Evolutionary conservation across 2,888 invertebrate species (phyloP).

Genomic region (Hyles lineata): DNA sequence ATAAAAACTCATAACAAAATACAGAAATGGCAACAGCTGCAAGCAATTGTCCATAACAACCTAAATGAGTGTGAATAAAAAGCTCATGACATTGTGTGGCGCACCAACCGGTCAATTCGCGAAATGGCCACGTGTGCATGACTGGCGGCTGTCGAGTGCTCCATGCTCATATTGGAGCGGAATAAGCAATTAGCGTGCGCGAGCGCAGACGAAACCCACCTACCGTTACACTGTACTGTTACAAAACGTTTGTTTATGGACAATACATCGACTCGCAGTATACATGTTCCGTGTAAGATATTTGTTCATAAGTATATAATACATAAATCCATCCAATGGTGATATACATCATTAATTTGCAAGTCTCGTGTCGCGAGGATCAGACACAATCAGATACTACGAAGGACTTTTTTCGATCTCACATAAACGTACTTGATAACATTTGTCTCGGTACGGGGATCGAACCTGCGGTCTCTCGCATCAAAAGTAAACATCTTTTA

Average conservation of each 20-base stretch:
- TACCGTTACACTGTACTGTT: conserved; percentile 63
- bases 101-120: background rate
- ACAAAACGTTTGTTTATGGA: conserved; percentile 46
- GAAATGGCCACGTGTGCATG: background rate
- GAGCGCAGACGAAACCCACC: conserved; percentile 52
- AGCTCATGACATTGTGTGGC: conserved; percentile 5
- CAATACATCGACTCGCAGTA: conserved; percentile 18
- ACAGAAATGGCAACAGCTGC: background rate
- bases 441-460: too few species aligned
- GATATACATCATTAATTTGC: too few species aligned
- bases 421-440: too few species aligned
- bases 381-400: too few species aligned
- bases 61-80: conserved; percentile 9
- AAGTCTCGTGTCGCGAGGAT: too few species aligned
- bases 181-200: conserved; percentile 60
- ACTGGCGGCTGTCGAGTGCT: conserved; percentile 17
- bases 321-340: too few species aligned
- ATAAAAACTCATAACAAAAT: background rate
- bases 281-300: background rate
- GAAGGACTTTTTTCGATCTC: too few species aligned
- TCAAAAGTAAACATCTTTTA: too few species aligned
- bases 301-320: too few species aligned
- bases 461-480: too few species aligned
- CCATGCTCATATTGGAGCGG: conserved; percentile 47
- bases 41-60: conserved; percentile 5